phyloP scores from a whole-genome alignment of 1,140 invertebrate genomes.

The Apocrypta bakeri region DNA sequence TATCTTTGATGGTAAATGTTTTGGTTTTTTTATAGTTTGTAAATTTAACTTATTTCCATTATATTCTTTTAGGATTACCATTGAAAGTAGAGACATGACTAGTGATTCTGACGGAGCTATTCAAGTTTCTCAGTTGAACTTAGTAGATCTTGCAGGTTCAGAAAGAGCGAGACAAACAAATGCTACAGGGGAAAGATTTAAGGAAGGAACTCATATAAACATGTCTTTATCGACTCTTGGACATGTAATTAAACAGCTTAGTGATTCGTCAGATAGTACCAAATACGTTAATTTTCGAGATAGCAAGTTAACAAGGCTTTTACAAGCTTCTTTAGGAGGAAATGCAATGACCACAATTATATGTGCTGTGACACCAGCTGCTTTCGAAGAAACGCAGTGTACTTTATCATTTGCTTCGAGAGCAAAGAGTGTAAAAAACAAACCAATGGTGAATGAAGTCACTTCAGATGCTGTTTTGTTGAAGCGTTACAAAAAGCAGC shows the following conservation, averaged over 20 bases:
- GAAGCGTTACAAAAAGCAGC: conserved; percentile 75
- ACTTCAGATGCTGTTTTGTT: conserved; percentile 79
- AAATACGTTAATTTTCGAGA: conserved; percentile 84
- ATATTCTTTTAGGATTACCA: conserved; percentile 56
- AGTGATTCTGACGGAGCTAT: conserved; percentile 73
- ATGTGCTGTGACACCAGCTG: conserved; percentile 84
- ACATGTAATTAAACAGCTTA: conserved; percentile 86
- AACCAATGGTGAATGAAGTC: conserved; percentile 83
- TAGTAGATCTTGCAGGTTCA: conserved; percentile 92
- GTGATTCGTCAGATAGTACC: conserved; percentile 74
- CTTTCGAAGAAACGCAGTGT: conserved; percentile 84
- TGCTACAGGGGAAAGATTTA: conserved; percentile 77
- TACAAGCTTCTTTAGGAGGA: conserved; percentile 89
- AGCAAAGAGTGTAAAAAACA: conserved; percentile 82
- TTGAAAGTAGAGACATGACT: conserved; percentile 64
- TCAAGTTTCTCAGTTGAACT: conserved; percentile 82
- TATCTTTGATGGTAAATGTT: not conserved
- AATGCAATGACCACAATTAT: conserved; percentile 93
- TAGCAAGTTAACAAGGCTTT: conserved; percentile 88
- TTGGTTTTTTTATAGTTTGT: not conserved
- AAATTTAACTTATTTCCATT: conserved; percentile 11
- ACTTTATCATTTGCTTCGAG: conserved; percentile 83
- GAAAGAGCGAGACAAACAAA: conserved; percentile 81
- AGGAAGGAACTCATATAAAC: conserved; percentile 91
- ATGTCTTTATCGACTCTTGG: conserved; percentile 83